Conservation (phyloP, 2,888 invertebrate genomes). For the Ophioninae sp. region DNA sequence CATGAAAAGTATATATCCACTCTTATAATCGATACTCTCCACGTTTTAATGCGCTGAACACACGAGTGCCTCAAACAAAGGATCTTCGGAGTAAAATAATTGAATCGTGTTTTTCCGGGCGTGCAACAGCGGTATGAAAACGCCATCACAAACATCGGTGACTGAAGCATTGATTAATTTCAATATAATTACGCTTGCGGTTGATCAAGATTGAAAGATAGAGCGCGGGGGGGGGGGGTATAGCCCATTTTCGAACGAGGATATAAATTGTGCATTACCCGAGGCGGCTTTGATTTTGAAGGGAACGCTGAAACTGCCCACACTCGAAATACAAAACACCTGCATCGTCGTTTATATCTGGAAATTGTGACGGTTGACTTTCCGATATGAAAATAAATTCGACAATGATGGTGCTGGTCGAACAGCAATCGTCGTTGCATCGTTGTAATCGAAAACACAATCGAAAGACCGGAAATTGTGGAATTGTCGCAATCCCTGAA, state of each 20-base stretch:
- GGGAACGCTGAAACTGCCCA: neutral
- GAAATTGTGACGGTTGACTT: neutral
- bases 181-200: neutral
- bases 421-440: neutral
- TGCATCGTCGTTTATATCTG: neutral
- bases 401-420: conserved; percentile 12
- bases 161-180: conserved; percentile 42
- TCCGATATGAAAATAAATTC: neutral
- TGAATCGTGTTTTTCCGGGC: conserved; percentile 26
- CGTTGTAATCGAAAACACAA: conserved; percentile 40
- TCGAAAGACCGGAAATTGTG: conserved; percentile 15
- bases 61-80: neutral
- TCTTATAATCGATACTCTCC: conserved; percentile 7
- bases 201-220: neutral
- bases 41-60: conserved; percentile 7
- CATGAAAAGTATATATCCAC: conserved; percentile 10
- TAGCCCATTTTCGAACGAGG: conserved; percentile 15
- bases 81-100: conserved; percentile 39
- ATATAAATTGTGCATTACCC: conserved; percentile 36
- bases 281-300: conserved; percentile 48
- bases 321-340: conserved; percentile 7
- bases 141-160: conserved; percentile 33
- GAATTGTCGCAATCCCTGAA: conserved; percentile 1
- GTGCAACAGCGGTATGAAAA: conserved; percentile 3
- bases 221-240: neutral